Evolutionary conservation across 2,888 invertebrate species (phyloP).

Genomic region (Thyatira batis): DNA sequence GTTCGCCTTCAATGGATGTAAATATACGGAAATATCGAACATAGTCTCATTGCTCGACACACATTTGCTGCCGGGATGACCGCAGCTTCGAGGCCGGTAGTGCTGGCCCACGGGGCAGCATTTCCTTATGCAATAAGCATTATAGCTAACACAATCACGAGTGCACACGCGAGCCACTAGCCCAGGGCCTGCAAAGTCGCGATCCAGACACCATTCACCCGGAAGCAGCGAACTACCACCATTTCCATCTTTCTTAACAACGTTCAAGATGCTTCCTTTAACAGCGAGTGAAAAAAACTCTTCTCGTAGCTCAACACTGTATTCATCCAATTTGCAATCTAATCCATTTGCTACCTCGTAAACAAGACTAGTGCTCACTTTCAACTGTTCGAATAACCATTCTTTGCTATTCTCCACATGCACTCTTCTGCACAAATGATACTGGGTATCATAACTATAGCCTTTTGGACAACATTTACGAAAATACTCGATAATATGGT

Average conservation of each 20-base stretch:
- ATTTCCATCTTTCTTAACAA: constrained; percentile 33
- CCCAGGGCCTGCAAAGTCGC: constrained; percentile 33
- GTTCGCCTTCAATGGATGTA: constrained; percentile 45
- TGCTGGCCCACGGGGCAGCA: constrained; percentile 81
- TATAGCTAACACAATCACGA: constrained; percentile 50
- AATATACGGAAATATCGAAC: constrained; percentile 59
- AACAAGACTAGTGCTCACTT: constrained; percentile 40
- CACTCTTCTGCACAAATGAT: constrained; percentile 55
- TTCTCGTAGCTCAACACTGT: constrained; percentile 56
- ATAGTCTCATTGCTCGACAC: constrained; percentile 44
- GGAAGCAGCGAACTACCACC: constrained; percentile 31
- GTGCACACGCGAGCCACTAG: constrained; percentile 66
- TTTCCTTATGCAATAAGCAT: constrained; percentile 73
- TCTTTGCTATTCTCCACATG: constrained; percentile 37
- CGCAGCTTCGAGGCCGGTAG: constrained; percentile 58
- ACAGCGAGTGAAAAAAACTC: constrained; percentile 48
- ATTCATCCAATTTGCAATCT: constrained; percentile 61
- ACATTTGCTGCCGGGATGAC: constrained; percentile 54
- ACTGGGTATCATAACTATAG: constrained; percentile 56
- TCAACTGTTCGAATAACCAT: constrained; percentile 44
- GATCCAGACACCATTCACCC: constrained; percentile 74
- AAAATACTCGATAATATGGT: constrained; percentile 47
- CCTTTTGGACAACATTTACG: constrained; percentile 70
- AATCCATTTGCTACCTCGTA: constrained; percentile 62
- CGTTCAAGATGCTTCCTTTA: constrained; percentile 49